Percentiles rank a stretch among this genome's conserved stretches.
Conservation (phyloP, 2,888 invertebrate species). For the Xestoiulus laeticollis region DNA sequence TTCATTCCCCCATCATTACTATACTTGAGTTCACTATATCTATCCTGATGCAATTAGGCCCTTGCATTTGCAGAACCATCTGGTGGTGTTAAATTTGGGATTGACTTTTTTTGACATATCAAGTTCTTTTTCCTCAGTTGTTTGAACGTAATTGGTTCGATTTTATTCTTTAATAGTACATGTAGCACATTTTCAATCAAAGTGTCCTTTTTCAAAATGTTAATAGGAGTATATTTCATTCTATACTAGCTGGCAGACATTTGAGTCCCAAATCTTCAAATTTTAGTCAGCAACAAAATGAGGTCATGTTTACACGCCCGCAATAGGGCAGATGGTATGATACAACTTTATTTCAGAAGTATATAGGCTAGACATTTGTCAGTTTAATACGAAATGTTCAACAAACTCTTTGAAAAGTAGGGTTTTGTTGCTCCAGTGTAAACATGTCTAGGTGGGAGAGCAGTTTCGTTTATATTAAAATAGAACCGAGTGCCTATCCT, state of each 20-base stretch:
- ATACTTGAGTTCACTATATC: too few species aligned
- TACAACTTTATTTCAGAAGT: neutral
- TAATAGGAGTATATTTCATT: too few species aligned
- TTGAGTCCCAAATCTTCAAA: neutral
- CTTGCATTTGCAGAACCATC: too few species aligned
- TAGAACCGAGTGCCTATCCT: neutral
- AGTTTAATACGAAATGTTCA: conserved; percentile 13
- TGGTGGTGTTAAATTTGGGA: too few species aligned
- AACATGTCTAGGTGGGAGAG: neutral
- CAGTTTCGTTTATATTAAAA: neutral
- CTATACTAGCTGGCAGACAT: neutral
- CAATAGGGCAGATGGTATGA: neutral
- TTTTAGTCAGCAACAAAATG: neutral
- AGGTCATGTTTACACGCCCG: neutral
- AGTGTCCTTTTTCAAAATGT: too few species aligned
- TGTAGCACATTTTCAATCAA: too few species aligned
- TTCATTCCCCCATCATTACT: too few species aligned
- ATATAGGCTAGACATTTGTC: conserved; percentile 35
- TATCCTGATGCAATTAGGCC: too few species aligned
- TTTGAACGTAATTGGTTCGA: too few species aligned
- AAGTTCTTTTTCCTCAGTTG: too few species aligned
- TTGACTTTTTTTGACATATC: too few species aligned
- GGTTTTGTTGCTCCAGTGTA: neutral
- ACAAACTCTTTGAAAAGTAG: neutral
- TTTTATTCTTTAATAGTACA: too few species aligned